Conservation (phyloP, 2,113 vertebrate species). For the Ictalurus furcatus region DNA sequence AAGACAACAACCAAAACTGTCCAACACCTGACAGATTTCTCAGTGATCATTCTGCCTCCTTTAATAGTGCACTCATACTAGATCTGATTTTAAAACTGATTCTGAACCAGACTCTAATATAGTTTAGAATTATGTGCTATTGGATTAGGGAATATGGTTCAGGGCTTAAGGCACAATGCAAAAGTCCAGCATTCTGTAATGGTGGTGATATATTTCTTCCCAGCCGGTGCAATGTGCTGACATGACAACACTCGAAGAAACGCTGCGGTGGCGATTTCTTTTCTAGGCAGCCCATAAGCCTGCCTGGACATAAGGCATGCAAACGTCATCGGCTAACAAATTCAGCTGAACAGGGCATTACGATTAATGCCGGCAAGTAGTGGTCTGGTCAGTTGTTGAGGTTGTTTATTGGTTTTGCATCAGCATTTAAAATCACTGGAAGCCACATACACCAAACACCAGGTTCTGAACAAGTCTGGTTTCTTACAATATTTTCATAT, state of each 20-base stretch:
- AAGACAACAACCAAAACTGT: background rate
- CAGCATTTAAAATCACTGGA: background rate
- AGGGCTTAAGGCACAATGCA: background rate
- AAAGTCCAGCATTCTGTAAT: background rate
- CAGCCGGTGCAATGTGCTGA: slow-evolving; percentile 21
- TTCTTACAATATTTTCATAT: background rate
- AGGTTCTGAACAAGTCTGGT: background rate
- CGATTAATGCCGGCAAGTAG: background rate
- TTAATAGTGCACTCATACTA: background rate
- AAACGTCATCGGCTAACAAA: background rate
- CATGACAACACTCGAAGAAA: background rate
- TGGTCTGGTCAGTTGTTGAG: background rate
- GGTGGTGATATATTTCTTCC: slow-evolving; percentile 31
- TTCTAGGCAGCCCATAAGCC: background rate
- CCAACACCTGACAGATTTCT: background rate
- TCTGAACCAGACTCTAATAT: background rate
- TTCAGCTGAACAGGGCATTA: background rate
- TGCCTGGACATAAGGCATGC: background rate
- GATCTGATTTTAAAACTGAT: background rate
- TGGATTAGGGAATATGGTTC: background rate
- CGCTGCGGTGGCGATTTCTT: background rate
- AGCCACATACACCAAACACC: background rate
- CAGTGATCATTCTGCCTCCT: background rate
- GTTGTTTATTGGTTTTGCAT: background rate
- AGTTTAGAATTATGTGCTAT: background rate